Percentiles rank a stretch among this genome's conserved stretches.
Evolutionary conservation across 2,113 vertebrate species (phyloP).

Genomic region (Henicopernis longicauda): DNA sequence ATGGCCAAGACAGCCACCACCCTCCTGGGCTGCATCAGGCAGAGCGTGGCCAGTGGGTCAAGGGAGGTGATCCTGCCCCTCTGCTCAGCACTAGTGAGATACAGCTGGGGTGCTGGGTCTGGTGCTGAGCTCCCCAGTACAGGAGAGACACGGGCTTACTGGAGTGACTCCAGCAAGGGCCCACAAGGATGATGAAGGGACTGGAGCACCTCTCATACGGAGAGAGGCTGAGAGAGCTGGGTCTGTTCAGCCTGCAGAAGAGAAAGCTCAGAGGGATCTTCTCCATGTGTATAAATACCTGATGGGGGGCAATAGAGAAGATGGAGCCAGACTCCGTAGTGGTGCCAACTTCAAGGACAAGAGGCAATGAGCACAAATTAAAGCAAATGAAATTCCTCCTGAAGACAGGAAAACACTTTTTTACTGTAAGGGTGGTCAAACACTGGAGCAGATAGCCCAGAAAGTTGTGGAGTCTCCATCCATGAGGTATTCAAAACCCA

Average conservation of each 20-base stretch:
- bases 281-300: background rate
- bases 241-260: background rate
- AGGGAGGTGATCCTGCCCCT: background rate
- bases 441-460: background rate
- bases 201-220: background rate
- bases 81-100: background rate
- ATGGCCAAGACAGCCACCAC: background rate
- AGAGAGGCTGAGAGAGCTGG: background rate
- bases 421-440: background rate
- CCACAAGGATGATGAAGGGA: background rate
- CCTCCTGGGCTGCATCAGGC: background rate
- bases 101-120: background rate
- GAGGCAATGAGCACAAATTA: background rate
- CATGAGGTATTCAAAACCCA: background rate
- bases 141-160: background rate
- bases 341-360: background rate
- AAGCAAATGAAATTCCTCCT: background rate
- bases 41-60: fast-evolving
- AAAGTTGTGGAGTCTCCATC: no score
- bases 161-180: background rate
- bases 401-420: background rate
- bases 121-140: background rate
- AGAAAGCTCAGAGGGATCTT: background rate
- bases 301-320: background rate
- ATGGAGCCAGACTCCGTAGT: background rate